These are phyloP conservation scores for Vidua chalybeata DNA, from an alignment of 2,113 vertebrate genomes.

Conservation along the genomic window DNA sequence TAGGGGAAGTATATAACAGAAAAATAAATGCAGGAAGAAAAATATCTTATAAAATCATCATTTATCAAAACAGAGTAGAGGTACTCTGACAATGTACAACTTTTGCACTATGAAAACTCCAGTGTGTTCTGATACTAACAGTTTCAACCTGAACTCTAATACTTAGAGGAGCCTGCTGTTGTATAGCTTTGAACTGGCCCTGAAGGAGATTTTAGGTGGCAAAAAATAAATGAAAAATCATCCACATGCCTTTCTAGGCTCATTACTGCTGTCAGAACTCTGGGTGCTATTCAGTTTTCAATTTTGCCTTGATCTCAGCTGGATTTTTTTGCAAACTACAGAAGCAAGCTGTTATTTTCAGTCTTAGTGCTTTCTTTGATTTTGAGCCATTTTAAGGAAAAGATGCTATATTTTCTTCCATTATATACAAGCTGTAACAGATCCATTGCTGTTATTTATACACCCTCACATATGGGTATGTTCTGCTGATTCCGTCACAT, in stretches of 20 bases:
- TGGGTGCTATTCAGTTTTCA: background rate
- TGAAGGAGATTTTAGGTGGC: background rate
- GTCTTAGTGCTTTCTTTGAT: background rate
- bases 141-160: background rate
- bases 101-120: background rate
- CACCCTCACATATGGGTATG: background rate
- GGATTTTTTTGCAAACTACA: constrained; percentile 8
- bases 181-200: background rate
- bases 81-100: background rate
- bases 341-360: constrained; percentile 16
- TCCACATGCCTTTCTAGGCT: background rate
- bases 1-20: background rate
- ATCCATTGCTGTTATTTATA: background rate
- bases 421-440: background rate
- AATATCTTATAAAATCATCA: background rate
- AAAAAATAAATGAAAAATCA: background rate
- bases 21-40: background rate
- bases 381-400: background rate
- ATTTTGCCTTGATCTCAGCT: constrained; percentile 19
- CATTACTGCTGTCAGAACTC: constrained; percentile 3
- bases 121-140: background rate
- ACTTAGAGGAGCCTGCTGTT: background rate
- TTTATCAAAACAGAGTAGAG: background rate
- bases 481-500: background rate
- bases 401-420: background rate